Base-by-base conservation (phyloP, 2,888 invertebrate genomes). In the Cephonodes hylas region DNA sequence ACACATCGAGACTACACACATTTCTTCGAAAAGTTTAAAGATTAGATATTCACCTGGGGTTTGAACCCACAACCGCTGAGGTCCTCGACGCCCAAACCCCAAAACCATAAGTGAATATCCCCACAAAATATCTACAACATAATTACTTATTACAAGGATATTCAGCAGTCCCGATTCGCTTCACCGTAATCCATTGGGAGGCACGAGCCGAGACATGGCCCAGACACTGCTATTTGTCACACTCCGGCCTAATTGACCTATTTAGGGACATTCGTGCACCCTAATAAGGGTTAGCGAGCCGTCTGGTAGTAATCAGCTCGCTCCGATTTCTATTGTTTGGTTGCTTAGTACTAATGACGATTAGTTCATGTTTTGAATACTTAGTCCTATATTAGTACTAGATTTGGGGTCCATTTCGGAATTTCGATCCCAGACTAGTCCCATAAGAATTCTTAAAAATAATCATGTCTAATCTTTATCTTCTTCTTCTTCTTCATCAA, bases 151-250 rank as follows among this genome's bases (percentile, higher is more conserved):
- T 13, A 38, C 38, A 38, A 38, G 0, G 20, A 13, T 1, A 45
- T 22, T 13, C n/a, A 46, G 22, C 10, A 23, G 22, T 46, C 45
- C 10, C 22, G 23, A 46, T 22, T 45, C 20, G 22, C 23, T 23
- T 46, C 10, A 46, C 22, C 10, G 10, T 53, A 53, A 31, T 53
- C 18, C 53, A 27, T 22, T 3, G 2, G 15, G 53, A 53, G 31
- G 53, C 31, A 31, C 3, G 18, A 31, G 23, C 4, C n/a, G 46
- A 46, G 53, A 53, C 53, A 2, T 53, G 53, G 27, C 31, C 1
- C 53, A 53, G 53, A 53, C 53, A 31, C 31, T 53, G 27, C 15
- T 31, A 53, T 53, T 53, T 53, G 53, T 53, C 53, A 53, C 53
- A 7, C 15, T 7, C 27, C 18, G 27, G 31, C 53, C 53, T 53